Evolutionary conservation across 2,113 vertebrate species (phyloP).

Genomic region (Spermophilus dauricus): DNA sequence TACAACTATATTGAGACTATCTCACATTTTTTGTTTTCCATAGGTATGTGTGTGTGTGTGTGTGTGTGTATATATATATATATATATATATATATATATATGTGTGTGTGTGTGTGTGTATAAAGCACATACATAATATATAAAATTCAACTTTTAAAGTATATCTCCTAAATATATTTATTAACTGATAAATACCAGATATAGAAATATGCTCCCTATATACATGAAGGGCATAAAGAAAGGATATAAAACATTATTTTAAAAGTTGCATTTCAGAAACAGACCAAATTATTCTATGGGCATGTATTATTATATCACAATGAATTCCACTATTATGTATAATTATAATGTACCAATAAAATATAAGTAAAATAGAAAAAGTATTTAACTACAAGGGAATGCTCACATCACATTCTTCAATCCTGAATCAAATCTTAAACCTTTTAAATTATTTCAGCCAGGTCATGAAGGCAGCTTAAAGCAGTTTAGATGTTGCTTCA

Average conservation of each 20-base stretch:
- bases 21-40: neutral
- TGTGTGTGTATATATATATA: neutral
- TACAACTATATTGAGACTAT: neutral
- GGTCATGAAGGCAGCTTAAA: neutral
- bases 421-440: neutral
- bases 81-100: neutral
- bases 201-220: neutral
- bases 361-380: no score
- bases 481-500: neutral
- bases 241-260: neutral
- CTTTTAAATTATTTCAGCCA: constrained; percentile 32
- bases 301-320: no score
- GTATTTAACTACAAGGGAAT: neutral
- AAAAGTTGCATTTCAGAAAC: neutral
- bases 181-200: neutral
- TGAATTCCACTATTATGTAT: no score
- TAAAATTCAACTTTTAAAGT: neutral
- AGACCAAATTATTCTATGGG: no score
- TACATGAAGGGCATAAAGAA: neutral
- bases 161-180: neutral
- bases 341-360: no score
- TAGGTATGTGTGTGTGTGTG: neutral
- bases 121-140: no score
- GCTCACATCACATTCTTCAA: neutral
- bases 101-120: neutral